Percentiles rank a stretch among this genome's conserved stretches.
These are phyloP conservation scores for Paelopatides confundens DNA, from an alignment of 53 echinoderm and acorn worm genomes.

Conservation along the genomic window DNA sequence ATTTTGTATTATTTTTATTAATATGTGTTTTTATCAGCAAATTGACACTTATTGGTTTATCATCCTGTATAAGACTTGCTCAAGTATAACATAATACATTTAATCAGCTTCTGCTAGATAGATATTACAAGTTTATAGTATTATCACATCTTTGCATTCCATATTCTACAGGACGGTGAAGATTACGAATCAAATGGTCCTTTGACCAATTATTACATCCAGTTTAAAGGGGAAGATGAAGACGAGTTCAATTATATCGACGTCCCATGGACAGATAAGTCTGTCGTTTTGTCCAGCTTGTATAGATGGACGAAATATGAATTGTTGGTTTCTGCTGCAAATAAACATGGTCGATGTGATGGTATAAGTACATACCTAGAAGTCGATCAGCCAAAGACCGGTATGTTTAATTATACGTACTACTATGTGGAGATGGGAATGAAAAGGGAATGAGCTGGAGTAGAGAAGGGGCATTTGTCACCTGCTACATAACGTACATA, in stretches of 20 bases:
- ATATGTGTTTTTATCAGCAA: too few species aligned
- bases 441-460: too few species aligned
- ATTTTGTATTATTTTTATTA: too few species aligned
- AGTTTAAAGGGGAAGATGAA: neutral
- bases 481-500: too few species aligned
- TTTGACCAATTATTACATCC: neutral
- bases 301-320: neutral
- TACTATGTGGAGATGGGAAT: too few species aligned
- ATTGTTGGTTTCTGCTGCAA: neutral
- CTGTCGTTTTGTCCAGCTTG: neutral
- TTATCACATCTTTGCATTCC: neutral
- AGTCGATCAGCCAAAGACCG: neutral
- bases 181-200: neutral
- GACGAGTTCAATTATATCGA: neutral
- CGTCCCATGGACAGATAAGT: neutral
- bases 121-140: too few species aligned
- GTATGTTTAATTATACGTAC: neutral
- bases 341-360: neutral
- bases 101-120: too few species aligned
- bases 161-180: neutral
- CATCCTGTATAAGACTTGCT: too few species aligned
- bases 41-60: too few species aligned
- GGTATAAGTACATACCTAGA: neutral
- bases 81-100: too few species aligned
- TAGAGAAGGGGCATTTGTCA: too few species aligned